Base-by-base conservation (phyloP, 2,797 vertebrate genomes). In the Poecilia wingei region DNA sequence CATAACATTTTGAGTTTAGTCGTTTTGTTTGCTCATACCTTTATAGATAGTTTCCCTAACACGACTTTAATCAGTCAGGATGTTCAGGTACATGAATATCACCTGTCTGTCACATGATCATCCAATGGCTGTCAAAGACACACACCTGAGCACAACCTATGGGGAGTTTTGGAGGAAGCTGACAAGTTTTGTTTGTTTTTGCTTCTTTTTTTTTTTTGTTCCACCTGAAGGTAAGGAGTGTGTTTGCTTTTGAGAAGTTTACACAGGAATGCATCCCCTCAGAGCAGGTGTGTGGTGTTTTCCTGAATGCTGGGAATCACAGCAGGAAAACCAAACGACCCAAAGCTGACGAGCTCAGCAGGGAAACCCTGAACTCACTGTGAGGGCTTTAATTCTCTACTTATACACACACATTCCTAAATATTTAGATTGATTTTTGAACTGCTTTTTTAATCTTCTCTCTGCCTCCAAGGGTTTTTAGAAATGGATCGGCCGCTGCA, bases 51-150 rank as follows among this genome's bases (percentile, higher is more conserved):
- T 71, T 71, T 69, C 25, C 41, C 51, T 39, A 61, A 59, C 47
- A 53, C 75, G 55, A 51, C 4, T 16, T 55, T 45, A 5, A 53
- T 4, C 28, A 28, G 4, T 70, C 36, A 22, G 53, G 28, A 53
- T 82, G 33, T 64, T 25, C 16, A 77, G 3, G 49, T 45, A 28
- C 31, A 66, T 61, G 45, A 16, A 49, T 55, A 72, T 13, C 51
- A 57, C 25, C 61, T 22, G 57, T 14, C 75, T 83, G 85, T 90
- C 86, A 86, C 59, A 10, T 89, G 89, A 88, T 33, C 12, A 31
- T 46, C 64, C 76, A 72, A 45, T 85, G 45, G 84, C 18, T 53
- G 43, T 33, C 46, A 77, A 4, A 46, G 16, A 69, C 49, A 75
- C 9, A 75, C 36, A 39, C 36, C 36, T 39, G 36, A 39, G 36